Evolutionary conservation across 2,113 vertebrate genomes (phyloP).

Genomic region (Ardeotis arabs): DNA sequence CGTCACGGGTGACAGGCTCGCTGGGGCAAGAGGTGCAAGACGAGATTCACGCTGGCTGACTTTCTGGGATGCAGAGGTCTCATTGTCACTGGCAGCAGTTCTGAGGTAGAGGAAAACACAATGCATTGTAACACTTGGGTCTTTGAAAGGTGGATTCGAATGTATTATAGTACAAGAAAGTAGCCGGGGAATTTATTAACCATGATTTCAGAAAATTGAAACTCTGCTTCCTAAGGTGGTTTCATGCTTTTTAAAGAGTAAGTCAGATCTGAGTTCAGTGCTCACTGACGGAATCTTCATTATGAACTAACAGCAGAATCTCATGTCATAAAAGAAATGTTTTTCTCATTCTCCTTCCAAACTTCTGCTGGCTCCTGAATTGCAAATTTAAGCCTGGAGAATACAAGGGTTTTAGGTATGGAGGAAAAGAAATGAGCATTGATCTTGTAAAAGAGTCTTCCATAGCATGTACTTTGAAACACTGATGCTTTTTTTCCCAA

Average conservation of each 20-base stretch:
- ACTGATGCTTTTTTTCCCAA: background rate
- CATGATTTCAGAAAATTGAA: conserved; percentile 16
- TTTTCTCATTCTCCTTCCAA: background rate
- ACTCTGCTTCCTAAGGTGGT: background rate
- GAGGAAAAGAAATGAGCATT: background rate
- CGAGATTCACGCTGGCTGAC: background rate
- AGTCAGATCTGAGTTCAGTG: background rate
- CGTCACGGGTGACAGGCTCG: background rate
- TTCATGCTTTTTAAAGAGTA: background rate
- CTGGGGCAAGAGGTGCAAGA: background rate
- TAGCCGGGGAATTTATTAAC: conserved; percentile 42
- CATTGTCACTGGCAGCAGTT: background rate
- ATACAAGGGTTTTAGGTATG: background rate
- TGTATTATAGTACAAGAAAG: background rate
- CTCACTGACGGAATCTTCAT: background rate
- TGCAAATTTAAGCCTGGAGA: background rate
- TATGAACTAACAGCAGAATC: background rate
- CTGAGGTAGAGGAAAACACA: conserved; percentile 22
- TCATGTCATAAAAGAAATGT: background rate
- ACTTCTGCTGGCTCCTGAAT: background rate
- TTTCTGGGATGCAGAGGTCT: background rate
- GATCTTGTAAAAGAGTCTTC: background rate
- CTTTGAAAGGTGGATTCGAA: conserved; percentile 17
- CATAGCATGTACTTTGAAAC: background rate
- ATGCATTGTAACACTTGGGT: background rate